Conservation (phyloP, 1,140 invertebrate species). For the Stratiolaelaps scimitus region DNA sequence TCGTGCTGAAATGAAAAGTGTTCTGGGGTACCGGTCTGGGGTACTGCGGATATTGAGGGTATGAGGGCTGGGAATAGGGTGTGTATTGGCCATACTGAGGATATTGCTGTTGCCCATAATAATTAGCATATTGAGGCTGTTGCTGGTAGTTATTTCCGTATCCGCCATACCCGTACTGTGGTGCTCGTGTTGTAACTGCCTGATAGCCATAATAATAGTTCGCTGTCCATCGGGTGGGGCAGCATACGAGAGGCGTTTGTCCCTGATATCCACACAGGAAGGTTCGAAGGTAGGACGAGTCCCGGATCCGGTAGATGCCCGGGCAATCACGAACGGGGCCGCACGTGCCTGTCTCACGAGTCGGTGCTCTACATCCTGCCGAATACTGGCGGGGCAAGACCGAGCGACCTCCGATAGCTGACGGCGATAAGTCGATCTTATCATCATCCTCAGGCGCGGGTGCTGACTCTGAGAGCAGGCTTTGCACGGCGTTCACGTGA, state of each 20-base stretch:
- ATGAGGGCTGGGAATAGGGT: background rate
- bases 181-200: background rate
- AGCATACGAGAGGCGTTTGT: slow-evolving; percentile 9
- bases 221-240: slow-evolving; percentile 24
- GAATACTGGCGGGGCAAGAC: background rate
- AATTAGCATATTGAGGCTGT: background rate
- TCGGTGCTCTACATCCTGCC: background rate
- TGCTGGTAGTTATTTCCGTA: background rate
- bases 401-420: slow-evolving; percentile 2
- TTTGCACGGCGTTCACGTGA: slow-evolving; percentile 11
- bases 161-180: slow-evolving; percentile 15
- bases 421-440: background rate
- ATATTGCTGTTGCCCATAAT: background rate
- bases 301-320: slow-evolving; percentile 21
- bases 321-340: slow-evolving; percentile 10
- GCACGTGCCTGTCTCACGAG: background rate
- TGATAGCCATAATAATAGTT: slow-evolving; percentile 15
- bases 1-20: slow-evolving; percentile 20
- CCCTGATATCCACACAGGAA: slow-evolving; percentile 14
- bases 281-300: background rate
- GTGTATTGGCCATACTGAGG: background rate
- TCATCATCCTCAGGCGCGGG: background rate
- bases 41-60: slow-evolving; percentile 16
- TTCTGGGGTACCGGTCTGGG: slow-evolving; percentile 19
- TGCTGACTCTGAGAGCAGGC: background rate